phyloP scores from a whole-genome alignment of 2,888 invertebrate genomes.

The Drosophila hawaiiensis region DNA sequence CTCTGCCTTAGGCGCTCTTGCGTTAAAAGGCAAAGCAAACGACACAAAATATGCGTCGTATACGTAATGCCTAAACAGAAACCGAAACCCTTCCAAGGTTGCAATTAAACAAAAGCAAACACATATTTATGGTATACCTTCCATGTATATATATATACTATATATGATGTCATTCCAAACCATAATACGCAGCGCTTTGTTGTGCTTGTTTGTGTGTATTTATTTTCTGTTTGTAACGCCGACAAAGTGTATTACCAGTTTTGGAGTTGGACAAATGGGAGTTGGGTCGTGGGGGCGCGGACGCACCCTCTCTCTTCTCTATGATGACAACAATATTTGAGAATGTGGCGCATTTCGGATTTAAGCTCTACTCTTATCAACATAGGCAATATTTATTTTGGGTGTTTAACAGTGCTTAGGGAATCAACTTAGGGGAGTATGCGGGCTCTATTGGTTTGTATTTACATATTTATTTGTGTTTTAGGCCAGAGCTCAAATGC shows the following conservation, averaged over 20 bases:
- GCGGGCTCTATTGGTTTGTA: constrained; percentile 11
- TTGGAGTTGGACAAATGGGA: constrained; percentile 11
- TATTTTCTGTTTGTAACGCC: constrained; percentile 44
- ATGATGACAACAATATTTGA: constrained; percentile 56
- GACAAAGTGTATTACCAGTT: constrained; percentile 55
- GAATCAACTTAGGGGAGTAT: constrained; percentile 14
- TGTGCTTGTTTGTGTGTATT: not conserved
- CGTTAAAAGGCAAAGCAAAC: constrained; percentile 32
- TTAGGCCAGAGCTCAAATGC: not conserved
- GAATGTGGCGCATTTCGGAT: constrained; percentile 30
- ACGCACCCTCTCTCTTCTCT: not conserved
- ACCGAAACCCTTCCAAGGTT: constrained; percentile 49
- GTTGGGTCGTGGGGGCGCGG: too few relatives aligned
- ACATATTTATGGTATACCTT: constrained; percentile 2
- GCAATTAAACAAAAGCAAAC: constrained; percentile 38
- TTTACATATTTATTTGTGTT: not conserved
- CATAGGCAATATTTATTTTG: constrained; percentile 56
- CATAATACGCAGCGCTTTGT: constrained; percentile 32
- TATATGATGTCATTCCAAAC: constrained; percentile 48
- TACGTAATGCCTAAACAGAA: constrained; percentile 21
- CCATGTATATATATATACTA: not conserved
- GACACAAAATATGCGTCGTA: constrained; percentile 38
- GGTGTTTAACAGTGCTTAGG: constrained; percentile 38
- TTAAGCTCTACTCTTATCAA: constrained; percentile 51
- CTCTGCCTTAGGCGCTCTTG: constrained; percentile 2